Evolutionary conservation across 2,113 vertebrate genomes (phyloP), one percentile per base, ranked within the genome.

Genomic region (Oxygymnocypris stewartii): DNA sequence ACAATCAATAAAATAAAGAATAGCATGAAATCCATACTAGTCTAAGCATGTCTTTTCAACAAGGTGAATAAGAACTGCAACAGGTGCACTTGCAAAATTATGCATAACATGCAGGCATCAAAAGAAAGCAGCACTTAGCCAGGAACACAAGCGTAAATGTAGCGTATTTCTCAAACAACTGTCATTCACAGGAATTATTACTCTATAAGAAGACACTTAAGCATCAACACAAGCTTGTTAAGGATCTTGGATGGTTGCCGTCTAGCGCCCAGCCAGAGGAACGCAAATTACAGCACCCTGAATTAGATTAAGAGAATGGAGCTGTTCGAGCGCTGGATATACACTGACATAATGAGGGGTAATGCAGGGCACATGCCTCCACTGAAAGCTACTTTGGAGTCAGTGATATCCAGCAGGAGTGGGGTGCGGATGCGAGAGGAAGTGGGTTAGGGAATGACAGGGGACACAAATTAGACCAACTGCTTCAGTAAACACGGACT

Each of bases 171-270:
- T 51, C 5, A 83, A 71, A 63, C n/a, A 51, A 51, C 42, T 67
- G 71, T 11, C 63, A 18, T 44, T 82, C 11, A 11, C 20, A 16
- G 25, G 35, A 88, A 87, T 69, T 54, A 76, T 54, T 61, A 51
- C 37, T 82, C 57, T n/a, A 86, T 85, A 74, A 86, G 82, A 79
- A 85, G 20, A 57, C 82, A 80, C 65, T 86, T 76, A 82, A 12
- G 65, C 76, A 25, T 80, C 37, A 86, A 57, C 78, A 71, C 40
- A 31, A 82, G 51, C 75, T 81, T 79, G 20, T 81, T 79, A n/a
- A n/a, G 25, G 61, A 69, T 74, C 18, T 79, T 59, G 57, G 65
- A 86, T 35, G 14, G 16, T 44, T 83, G 67, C 42, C 40, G n/a
- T 80, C 18, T 47, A 1, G 10, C 8, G 67, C 25, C 4, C 28